Conservation (phyloP, 92 coral and sea anemone species). For the Heteractis magnifica region DNA sequence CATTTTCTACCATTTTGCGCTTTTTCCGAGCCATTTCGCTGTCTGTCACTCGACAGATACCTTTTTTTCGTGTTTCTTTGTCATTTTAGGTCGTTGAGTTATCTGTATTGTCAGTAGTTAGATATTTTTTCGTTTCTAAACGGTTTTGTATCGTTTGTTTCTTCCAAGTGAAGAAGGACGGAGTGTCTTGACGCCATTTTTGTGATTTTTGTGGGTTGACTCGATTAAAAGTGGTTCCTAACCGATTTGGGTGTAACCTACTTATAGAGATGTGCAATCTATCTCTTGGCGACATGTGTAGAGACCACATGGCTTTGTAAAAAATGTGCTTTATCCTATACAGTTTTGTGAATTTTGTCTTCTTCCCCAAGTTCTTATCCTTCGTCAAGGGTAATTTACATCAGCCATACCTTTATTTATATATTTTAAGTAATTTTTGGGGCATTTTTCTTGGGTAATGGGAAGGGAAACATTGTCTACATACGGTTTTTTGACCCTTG, state of each 20-base stretch:
- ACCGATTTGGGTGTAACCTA: constrained; percentile 30
- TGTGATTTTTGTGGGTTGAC: constrained; percentile 30
- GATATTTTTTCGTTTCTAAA: constrained; percentile 30
- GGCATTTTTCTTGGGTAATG: background rate
- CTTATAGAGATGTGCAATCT: constrained; percentile 7
- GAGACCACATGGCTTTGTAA: constrained; percentile 39
- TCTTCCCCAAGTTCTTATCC: constrained; percentile 7
- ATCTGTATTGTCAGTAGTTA: constrained; percentile 24
- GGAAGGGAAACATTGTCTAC: constrained; percentile 6
- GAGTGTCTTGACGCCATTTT: constrained; percentile 36
- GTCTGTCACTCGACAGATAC: constrained; percentile 44
- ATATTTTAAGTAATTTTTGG: constrained; percentile 17
- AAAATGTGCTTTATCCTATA: background rate
- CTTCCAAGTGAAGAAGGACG: constrained; percentile 3
- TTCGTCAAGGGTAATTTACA: constrained; percentile 15
- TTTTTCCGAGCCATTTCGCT: constrained; percentile 47
- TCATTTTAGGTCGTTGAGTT: constrained; percentile 46
- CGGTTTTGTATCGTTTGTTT: constrained; percentile 8
- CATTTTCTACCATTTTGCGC: constrained; percentile 60
- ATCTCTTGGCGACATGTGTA: constrained; percentile 16
- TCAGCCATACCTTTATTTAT: constrained; percentile 1
- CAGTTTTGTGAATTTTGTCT: constrained; percentile 17
- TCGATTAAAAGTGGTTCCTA: constrained; percentile 25
- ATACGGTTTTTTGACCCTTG: constrained; percentile 40
- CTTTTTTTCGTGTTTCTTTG: constrained; percentile 68